phyloP scores from a whole-genome alignment of 1,140 invertebrate species.

The Nasonia giraulti region DNA sequence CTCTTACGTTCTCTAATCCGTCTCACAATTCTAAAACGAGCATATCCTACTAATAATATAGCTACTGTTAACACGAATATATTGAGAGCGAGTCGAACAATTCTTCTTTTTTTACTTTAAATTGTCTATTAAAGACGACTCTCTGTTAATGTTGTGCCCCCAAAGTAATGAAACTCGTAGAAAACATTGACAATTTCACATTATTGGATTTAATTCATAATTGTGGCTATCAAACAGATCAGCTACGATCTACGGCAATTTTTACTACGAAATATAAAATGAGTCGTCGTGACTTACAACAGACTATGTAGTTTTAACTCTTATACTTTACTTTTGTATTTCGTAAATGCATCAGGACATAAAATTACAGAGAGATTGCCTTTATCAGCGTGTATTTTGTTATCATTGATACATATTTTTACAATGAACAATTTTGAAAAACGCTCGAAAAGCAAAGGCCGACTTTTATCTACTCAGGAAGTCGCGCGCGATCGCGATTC shows the following conservation, averaged over 20 bases:
- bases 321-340: neutral
- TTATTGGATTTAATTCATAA: no score
- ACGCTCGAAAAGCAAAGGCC: conserved; percentile 36
- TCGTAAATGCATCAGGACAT: neutral
- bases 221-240: no score
- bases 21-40: conserved; percentile 69
- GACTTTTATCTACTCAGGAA: conserved; percentile 30
- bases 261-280: no score
- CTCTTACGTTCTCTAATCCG: conserved; percentile 51
- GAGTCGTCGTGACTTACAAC: no score
- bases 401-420: neutral
- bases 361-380: conserved; percentile 15
- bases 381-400: neutral
- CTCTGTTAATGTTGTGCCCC: neutral
- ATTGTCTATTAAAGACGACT: neutral
- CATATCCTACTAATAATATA: conserved; percentile 69
- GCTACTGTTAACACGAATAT: conserved; percentile 70
- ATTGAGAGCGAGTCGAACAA: conserved; percentile 56
- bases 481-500: conserved; percentile 36
- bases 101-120: conserved; percentile 21
- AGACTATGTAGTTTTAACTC: no score
- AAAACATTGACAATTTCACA: no score
- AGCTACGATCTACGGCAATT: no score
- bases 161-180: no score
- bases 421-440: conserved; percentile 47